Base-by-base conservation (phyloP, 2,797 vertebrate genomes). In the Liparis tanakae region DNA sequence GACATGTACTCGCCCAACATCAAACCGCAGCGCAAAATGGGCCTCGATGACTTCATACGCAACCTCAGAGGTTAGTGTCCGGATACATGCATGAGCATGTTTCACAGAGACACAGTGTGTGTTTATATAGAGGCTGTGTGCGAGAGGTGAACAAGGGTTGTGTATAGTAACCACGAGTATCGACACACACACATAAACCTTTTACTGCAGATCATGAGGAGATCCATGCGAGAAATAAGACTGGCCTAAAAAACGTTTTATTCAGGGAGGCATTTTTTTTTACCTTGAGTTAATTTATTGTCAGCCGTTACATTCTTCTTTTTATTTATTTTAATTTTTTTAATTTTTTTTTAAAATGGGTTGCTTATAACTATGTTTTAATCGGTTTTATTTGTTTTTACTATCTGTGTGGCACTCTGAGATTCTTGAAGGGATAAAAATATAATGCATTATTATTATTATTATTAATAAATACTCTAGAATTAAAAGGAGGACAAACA, bases 1-100 rank as follows among this genome's bases (percentile, higher is more conserved):
- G 98, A 99, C 91, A 99, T 99, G 98, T 99, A 99, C 91, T 99
- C 97, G 13, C 98, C 98, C 76, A 99, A 98, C 93, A 99, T 99
- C 89, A 99, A 99, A 87, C 98, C 98, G 0, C 97, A 99, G 88
- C 96, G 98, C 81, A 99, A 99, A 94, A 99, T 99, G 98, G 96
- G 97, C 92, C 95, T 99, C 12, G 98, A 99, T 70, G 98, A 99
- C 89, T 99, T 99, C 83, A 99, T 99, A 87, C 96, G 98, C 73
- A 99, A 99, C 87, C 94, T 99, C 15, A 94, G 98, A 95, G 98
- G 98, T 99, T 64, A 95, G 95, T 73, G 10, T 43, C 22, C 37
- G 36, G 30, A 15, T 60, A 41, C 17, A 30, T 34, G 10, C 0
- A 10, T 55, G 46, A 51, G 41, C 3, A 50, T 57, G 34, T 22